These are phyloP conservation scores for Pelecanus crispus DNA, from an alignment of 2,113 vertebrate genomes.

Conservation along the genomic window DNA sequence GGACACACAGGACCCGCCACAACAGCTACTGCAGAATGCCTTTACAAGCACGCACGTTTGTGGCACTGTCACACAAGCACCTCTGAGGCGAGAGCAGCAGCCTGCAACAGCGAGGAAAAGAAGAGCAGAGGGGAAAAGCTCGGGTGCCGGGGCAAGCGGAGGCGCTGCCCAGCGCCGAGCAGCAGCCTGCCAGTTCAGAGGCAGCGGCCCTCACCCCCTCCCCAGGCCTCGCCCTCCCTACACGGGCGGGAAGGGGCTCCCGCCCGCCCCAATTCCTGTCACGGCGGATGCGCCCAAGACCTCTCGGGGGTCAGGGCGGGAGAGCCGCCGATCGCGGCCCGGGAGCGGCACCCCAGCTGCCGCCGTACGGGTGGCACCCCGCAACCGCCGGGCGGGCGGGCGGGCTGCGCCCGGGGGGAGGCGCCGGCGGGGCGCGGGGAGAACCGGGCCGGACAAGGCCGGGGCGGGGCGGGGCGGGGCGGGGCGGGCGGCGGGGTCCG, in stretches of 20 bases:
- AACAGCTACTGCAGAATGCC: rapidly evolving
- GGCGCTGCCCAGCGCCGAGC: background rate
- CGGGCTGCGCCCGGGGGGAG: too few relatives aligned
- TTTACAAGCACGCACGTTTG: background rate
- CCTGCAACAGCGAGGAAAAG: background rate
- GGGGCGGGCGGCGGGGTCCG: background rate
- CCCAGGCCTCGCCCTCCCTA: background rate
- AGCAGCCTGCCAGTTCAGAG: background rate
- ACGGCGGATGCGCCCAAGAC: background rate
- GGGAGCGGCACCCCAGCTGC: background rate
- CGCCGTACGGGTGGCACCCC: background rate
- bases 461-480: background rate
- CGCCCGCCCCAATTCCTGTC: too few relatives aligned
- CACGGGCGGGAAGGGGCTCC: background rate
- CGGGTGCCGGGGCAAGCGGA: background rate
- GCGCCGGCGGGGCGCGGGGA: background rate
- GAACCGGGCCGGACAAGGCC: background rate
- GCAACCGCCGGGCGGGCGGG: too few relatives aligned
- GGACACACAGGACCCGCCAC: rapidly evolving
- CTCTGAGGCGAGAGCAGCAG: background rate
- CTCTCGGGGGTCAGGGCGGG: background rate
- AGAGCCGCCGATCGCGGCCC: background rate
- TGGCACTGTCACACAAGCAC: rapidly evolving
- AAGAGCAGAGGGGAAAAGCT: background rate
- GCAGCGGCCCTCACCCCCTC: background rate